Percentiles rank a stretch among this genome's conserved stretches.
Evolutionary conservation across 2,113 vertebrate species (phyloP).

Genomic region (Hymenochirus boettgeri): DNA sequence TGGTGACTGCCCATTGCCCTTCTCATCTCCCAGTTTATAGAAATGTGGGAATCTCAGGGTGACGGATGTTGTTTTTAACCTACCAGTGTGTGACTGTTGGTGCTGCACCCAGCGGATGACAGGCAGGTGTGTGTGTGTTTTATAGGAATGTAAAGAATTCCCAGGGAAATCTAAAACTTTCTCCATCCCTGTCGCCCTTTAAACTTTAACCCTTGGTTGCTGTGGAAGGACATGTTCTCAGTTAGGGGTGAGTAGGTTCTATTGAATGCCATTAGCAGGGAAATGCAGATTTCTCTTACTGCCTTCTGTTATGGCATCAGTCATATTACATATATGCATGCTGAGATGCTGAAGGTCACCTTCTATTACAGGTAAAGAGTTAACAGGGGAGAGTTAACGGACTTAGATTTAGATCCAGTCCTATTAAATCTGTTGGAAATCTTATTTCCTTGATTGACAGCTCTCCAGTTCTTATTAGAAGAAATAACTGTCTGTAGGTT

Average conservation of each 20-base stretch:
- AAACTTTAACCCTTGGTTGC: neutral
- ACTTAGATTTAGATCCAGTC: neutral
- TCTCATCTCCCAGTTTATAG: too few species aligned
- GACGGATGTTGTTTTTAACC: too few species aligned
- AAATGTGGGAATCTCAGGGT: too few species aligned
- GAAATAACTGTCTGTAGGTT: too few species aligned
- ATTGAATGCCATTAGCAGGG: neutral
- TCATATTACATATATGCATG: neutral
- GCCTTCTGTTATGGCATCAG: neutral
- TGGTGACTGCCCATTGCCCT: too few species aligned
- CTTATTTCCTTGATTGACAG: neutral
- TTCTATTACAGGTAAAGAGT: slow-evolving; percentile 8
- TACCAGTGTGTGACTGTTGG: neutral
- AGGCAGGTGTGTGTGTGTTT: slow-evolving; percentile 71
- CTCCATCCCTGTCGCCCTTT: slow-evolving; percentile 34
- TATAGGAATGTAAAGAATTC: slow-evolving; percentile 76
- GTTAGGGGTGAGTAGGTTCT: neutral
- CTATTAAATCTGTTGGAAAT: neutral
- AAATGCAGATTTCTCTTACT: neutral
- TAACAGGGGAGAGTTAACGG: neutral
- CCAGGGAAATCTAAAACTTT: slow-evolving; percentile 51
- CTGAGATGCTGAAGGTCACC: slow-evolving; percentile 19
- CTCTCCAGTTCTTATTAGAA: too few species aligned
- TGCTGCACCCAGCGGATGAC: slow-evolving; percentile 47
- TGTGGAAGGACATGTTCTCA: neutral